These are phyloP conservation scores for Fragum sueziense DNA, from an alignment of 2,888 invertebrate species.

Conservation along the genomic window DNA sequence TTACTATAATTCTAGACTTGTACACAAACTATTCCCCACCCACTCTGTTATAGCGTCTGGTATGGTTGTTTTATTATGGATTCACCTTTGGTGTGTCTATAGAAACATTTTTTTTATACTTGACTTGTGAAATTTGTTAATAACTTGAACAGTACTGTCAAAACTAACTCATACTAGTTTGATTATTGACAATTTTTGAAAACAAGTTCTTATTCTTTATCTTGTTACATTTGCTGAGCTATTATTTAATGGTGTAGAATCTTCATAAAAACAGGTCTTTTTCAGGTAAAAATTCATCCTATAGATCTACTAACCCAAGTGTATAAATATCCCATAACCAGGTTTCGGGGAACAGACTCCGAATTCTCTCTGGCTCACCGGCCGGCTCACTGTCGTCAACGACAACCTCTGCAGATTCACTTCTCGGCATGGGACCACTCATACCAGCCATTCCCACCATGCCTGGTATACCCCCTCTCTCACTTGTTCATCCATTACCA, in stretches of 20 bases:
- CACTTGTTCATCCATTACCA: no score
- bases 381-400: not conserved
- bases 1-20: slow-evolving; percentile 83
- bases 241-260: no score
- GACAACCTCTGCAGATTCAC: not conserved
- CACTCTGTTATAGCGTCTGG: slow-evolving; percentile 87
- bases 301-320: slow-evolving; percentile 66
- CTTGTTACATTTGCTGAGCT: no score
- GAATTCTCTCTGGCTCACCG: slow-evolving; percentile 33
- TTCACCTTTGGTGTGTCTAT: no score
- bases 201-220: no score
- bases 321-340: slow-evolving; percentile 74
- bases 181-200: no score
- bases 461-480: not conserved
- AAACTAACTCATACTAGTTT: no score
- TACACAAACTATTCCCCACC: slow-evolving; percentile 85
- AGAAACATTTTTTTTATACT: no score
- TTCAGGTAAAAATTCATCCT: no score
- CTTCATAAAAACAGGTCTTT: no score
- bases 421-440: not conserved
- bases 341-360: slow-evolving; percentile 75
- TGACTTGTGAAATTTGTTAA: no score
- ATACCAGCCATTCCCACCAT: not conserved
- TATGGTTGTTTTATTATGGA: slow-evolving; percentile 69
- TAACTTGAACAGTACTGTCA: no score